A percentile compares a stretch with the other conserved stretches of the same genome.
phyloP scores from a whole-genome alignment of 2,888 invertebrate species.

The Synanthedon tipuliformis region DNA sequence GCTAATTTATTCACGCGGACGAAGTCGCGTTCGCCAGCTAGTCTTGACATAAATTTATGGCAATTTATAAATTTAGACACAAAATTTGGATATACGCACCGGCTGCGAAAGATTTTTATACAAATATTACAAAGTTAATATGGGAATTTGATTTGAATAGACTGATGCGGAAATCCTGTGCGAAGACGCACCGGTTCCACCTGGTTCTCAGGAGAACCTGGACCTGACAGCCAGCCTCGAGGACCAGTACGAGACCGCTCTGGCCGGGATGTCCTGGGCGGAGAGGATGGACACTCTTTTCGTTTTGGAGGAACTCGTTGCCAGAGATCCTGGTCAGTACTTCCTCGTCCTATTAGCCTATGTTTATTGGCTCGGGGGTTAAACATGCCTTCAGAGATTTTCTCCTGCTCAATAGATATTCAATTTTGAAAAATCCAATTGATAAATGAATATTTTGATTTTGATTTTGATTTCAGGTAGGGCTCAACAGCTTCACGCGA shows the following conservation, averaged over 20 bases:
- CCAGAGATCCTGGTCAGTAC: slow-evolving; percentile 83
- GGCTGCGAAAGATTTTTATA: too few relatives aligned
- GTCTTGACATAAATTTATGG: too few relatives aligned
- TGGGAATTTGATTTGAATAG: slow-evolving; percentile 14
- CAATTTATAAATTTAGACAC: too few relatives aligned
- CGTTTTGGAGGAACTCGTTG: slow-evolving; percentile 81
- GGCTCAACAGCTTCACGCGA: slow-evolving; percentile 92
- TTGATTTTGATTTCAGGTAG: slow-evolving; percentile 71
- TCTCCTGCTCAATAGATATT: too few relatives aligned
- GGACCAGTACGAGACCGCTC: slow-evolving; percentile 76
- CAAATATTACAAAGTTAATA: too few relatives aligned
- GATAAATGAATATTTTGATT: not conserved
- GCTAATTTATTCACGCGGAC: too few relatives aligned
- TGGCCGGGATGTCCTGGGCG: slow-evolving; percentile 85
- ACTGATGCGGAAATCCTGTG: slow-evolving; percentile 76
- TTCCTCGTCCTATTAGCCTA: too few relatives aligned
- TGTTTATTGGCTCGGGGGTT: too few relatives aligned
- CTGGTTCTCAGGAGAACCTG: slow-evolving; percentile 21
- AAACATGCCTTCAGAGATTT: too few relatives aligned
- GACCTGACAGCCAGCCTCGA: slow-evolving; percentile 62
- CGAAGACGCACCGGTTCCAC: slow-evolving; percentile 35
- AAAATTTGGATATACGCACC: too few relatives aligned
- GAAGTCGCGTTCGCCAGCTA: too few relatives aligned
- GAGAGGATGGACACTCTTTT: slow-evolving; percentile 86
- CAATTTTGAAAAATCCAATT: too few relatives aligned